Evolutionary conservation across 2,113 vertebrate genomes (phyloP).

Genomic region (Actinemys pallida): DNA sequence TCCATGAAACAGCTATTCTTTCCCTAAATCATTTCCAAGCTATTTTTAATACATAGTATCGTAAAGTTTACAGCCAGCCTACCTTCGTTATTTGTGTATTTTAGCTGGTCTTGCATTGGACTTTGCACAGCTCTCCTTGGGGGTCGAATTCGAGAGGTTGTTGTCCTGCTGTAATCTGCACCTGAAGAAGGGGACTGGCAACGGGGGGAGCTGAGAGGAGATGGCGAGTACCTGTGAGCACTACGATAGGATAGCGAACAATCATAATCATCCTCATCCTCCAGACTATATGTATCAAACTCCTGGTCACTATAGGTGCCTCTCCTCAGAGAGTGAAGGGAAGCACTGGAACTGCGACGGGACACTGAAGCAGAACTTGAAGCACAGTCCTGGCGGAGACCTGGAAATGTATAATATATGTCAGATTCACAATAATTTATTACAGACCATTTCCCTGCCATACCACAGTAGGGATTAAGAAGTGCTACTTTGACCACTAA

Average conservation of each 20-base stretch:
- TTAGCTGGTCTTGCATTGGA: slow-evolving; percentile 84
- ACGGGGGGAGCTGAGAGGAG: slow-evolving; percentile 88
- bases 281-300: slow-evolving; percentile 89
- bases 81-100: slow-evolving; percentile 89
- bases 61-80: neutral
- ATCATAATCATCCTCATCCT: slow-evolving; percentile 88
- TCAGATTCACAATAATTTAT: accelerated
- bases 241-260: slow-evolving; percentile 82
- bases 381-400: slow-evolving; percentile 91
- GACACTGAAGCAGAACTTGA: slow-evolving; percentile 89
- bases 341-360: slow-evolving; percentile 89
- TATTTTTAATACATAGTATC: accelerated
- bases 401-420: slow-evolving; percentile 45
- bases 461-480: neutral
- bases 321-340: slow-evolving; percentile 88
- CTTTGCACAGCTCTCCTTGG: slow-evolving; percentile 85
- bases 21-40: accelerated
- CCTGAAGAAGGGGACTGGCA: slow-evolving; percentile 88
- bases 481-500: accelerated
- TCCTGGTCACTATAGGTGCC: slow-evolving; percentile 94
- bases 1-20: accelerated
- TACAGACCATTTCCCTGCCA: accelerated
- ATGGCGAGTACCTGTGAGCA: slow-evolving; percentile 85
- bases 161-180: slow-evolving; percentile 72
- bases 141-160: slow-evolving; percentile 78